Conservation (phyloP, 2,113 vertebrate genomes). For the Anoplopoma fimbria region DNA sequence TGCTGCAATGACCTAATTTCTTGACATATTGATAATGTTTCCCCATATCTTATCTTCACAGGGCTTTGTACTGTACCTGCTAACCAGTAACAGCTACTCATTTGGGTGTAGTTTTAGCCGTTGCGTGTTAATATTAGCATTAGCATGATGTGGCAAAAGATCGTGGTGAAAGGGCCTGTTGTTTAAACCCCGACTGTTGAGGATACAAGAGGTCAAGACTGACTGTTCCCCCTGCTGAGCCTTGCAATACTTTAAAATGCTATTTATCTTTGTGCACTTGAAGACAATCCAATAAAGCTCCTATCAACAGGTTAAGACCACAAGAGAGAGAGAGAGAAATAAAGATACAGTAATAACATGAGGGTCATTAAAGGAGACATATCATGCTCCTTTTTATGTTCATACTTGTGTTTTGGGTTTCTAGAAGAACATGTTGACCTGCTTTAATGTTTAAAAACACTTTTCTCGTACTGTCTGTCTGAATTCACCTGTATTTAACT, state of each 20-base stretch:
- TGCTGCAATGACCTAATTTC: slow-evolving; percentile 16
- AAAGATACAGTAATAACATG: not conserved
- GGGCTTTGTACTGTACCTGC: not conserved
- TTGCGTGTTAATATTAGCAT: not conserved
- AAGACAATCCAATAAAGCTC: slow-evolving; percentile 9
- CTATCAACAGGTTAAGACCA: not conserved
- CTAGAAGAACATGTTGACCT: too few species aligned
- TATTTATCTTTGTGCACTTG: slow-evolving; percentile 18
- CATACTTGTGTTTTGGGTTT: too few species aligned
- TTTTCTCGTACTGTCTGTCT: too few species aligned
- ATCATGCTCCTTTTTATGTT: not conserved
- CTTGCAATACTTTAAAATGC: not conserved
- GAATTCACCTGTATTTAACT: too few species aligned
- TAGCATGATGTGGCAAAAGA: not conserved
- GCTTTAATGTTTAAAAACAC: too few species aligned
- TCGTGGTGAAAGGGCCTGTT: not conserved
- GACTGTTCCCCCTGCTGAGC: not conserved
- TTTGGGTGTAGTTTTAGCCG: not conserved
- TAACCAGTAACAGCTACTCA: not conserved
- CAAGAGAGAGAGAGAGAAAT: not conserved
- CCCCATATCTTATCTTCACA: slow-evolving; percentile 35
- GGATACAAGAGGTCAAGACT: not conserved
- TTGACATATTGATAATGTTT: not conserved
- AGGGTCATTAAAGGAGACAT: not conserved
- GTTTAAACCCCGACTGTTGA: not conserved